Base-by-base conservation (phyloP, 1,140 invertebrate genomes). In the Trissolcus basalis region DNA sequence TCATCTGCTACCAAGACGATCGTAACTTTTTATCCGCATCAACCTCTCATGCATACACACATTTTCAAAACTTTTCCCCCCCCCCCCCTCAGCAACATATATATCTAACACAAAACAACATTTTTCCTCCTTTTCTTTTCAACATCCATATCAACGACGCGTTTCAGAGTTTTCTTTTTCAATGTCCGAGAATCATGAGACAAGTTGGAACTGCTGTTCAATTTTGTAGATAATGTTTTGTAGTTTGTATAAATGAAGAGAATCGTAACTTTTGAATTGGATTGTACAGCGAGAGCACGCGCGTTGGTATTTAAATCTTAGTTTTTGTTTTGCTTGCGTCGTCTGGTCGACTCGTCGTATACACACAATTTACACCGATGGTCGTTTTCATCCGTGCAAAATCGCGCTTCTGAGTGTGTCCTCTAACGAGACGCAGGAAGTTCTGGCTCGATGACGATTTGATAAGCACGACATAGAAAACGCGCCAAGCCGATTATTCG, bases 331-430 rank as follows among this genome's bases (percentile, higher is more conserved):
- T 63, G 56, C 51, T 67, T 35, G 49, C 59, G 60, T 73, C 59
- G 60, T 73, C 64, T 78, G 64, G 2, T 78, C 64, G 54, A 41
- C 59, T 27, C 6, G n/a, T 61, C 15, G 56, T 55, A n/a, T n/a
- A 55, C 54, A 69, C 64, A 68, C 69, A 67, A 58, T 73, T 73
- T 73, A 78, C 75, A 73, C 69, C 55, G 64, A 73, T 73, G 71
- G 59, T 64, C 59, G 69, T 73, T 69, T 69, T 16, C 59, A 63
- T 67, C 59, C 69, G 75, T 78, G 60, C 39, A 73, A 74, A 77
- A 77, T 72, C 19, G 19, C 19, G 19, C 19, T 6, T 27, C 19
- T 27, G 19, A 27, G 6, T 6, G 19, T 44, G 19, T 27, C 19
- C 56, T 51, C 58, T 74, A 74, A 74, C 71, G 71, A 68, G 71